Evolutionary conservation across 2,888 invertebrate species (phyloP), one percentile per base, ranked within the genome.

Genomic region (Dyspetes luteomarginatus): DNA sequence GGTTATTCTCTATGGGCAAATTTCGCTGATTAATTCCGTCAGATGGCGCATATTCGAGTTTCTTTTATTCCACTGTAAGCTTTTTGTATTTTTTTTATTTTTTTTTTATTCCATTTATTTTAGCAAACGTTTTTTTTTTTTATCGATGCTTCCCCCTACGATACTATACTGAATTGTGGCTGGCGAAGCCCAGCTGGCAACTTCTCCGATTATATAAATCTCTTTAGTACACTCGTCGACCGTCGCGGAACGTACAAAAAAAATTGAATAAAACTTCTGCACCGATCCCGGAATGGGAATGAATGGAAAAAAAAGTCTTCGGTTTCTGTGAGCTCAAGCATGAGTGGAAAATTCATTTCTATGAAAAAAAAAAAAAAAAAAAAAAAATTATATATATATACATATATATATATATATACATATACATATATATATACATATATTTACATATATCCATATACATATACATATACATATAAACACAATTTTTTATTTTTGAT

Each of bases 301-400:
- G n/a, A 36, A n/a, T n/a, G n/a, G n/a, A n/a, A n/a, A n/a, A n/a
- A n/a, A 36, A 36, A 36, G 7, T 9, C 36, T 7, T 36, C 36
- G 12, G 36, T 36, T 36, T 36, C 36, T 7, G 12, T 36, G 36
- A 36, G 12, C 36, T n/a, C n/a, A n/a, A n/a, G n/a, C n/a, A n/a
- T n/a, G n/a, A n/a, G n/a, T n/a, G n/a, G n/a, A n/a, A n/a, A 36
- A 7, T 36, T 36, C n/a, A n/a, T n/a, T 36, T 7, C 12, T 15
- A 56, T 19, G 17, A 26, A 56, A 56, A n/a, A 56, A 28, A 45
- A 45, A 4, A 65, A n/a, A 68, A 68, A 55, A 55, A 22, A 22
- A n/a, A n/a, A n/a, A n/a, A n/a, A n/a, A n/a, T n/a, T n/a, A n/a
- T n/a, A n/a, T n/a, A n/a, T n/a, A n/a, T n/a, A n/a, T n/a, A n/a